Conservation (phyloP, 2,888 invertebrate species). For the Torymus texanus region DNA sequence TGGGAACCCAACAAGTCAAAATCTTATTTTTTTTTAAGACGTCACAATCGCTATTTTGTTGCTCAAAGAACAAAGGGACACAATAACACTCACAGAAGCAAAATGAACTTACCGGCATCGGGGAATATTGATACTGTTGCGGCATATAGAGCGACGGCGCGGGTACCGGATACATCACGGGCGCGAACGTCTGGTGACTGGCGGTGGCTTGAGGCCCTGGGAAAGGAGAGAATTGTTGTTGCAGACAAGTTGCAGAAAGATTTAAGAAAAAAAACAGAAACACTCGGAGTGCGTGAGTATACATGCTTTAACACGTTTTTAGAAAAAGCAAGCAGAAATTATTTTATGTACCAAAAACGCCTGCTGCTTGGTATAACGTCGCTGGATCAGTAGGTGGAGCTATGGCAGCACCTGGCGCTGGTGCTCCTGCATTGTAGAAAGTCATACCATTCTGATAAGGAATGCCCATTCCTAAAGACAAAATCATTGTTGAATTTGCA, state of each 20-base stretch:
- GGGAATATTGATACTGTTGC: conserved; percentile 74
- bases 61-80: conserved; percentile 33
- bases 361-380: conserved; percentile 72
- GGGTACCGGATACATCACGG: conserved; percentile 74
- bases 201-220: conserved; percentile 72
- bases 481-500: not conserved
- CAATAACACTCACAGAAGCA: conserved; percentile 33
- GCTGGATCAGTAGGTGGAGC: conserved; percentile 71
- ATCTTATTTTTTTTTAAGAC: conserved; percentile 43
- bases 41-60: conserved; percentile 37
- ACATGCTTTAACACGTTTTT: conserved; percentile 37
- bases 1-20: conserved; percentile 40
- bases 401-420: conserved; percentile 70
- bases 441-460: conserved; percentile 75
- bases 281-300: conserved; percentile 34
- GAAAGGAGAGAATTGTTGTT: conserved; percentile 44
- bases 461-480: conserved; percentile 70
- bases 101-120: conserved; percentile 72
- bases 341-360: conserved; percentile 70
- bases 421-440: conserved; percentile 73
- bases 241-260: conserved; percentile 46
- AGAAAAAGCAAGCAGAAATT: conserved; percentile 26
- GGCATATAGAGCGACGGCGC: conserved; percentile 74
- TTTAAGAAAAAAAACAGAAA: conserved; percentile 36
- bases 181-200: conserved; percentile 72